Base-by-base conservation (phyloP, 2,888 invertebrate genomes). In the Volucella bombylans region DNA sequence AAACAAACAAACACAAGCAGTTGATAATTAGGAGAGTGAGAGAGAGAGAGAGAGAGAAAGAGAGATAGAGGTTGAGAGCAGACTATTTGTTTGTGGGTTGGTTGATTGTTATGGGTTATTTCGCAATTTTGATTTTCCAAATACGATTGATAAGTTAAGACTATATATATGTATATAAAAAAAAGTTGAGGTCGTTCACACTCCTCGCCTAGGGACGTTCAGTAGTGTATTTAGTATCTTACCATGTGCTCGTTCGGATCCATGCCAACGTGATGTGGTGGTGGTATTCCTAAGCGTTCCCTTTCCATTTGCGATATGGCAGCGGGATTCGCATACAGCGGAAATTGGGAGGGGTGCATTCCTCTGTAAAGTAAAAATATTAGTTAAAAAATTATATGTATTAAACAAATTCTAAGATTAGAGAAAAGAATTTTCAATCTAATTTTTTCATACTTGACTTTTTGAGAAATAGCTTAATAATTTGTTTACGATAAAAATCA, bases 241-340 rank as follows among this genome's bases (percentile, higher is more conserved):
- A 95, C 96, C 96, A 98, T 96, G 86, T 97, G 97, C 93, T 98
- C 97, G 87, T 96, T 96, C 85, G 97, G 96, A 89, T 88, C 96
- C 95, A 88, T 92, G 71, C 92, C 93, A 41, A 93, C 93, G 87
- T 91, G 92, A 92, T 93, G 88, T 59, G 93, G 94, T 47, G 94
- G 94, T 64, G 95, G 95, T 87, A 95, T 96, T 90, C 97, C 97
- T 88, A 97, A 93, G 89, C 98, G 94, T 92, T 98, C 98, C 80
- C 98, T 93, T 90, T 98, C 98, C 90, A 97, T 92, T 90, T 96
- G 97, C 88, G 96, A 96, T 80, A 96, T 93, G 47, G 94, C 94
- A 65, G 96, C 96, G n/a, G 96, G 95, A 87, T 95, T 94, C 45
- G 94, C 94, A 64, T 95, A 95, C 72, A 95, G 93, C 12, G 94